Evolutionary conservation across 2,888 invertebrate genomes (phyloP), one percentile per base, ranked within the genome.

Genomic region (Fabriciana adippe): DNA sequence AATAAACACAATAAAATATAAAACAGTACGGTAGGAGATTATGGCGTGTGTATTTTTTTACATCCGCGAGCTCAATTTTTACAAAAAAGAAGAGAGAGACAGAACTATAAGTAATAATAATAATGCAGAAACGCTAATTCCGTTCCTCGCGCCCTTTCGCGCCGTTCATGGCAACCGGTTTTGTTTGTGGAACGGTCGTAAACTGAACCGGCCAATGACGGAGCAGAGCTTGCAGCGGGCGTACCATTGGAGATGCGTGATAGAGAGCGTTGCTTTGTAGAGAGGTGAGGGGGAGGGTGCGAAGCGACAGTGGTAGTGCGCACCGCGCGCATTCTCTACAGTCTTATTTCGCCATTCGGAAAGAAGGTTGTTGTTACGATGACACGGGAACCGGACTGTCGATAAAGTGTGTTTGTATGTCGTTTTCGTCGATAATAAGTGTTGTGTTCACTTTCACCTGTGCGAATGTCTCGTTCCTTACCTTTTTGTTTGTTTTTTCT

Each of bases 341-440:
- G 90, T 91, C 85, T 87, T 87, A 87, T 90, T 91, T 89, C 85
- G 86, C 88, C 85, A 85, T 84, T 89, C 89, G 87, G 78, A 88
- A 86, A 87, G 90, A 89, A 90, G 91, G 90, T 89, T 91, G 90
- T 89, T 85, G 86, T 89, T 80, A 89, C 86, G 85, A 90, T 91
- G 91, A 90, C 85, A 85, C 90, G 87, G 87, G 86, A 85, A 81
- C 83, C 85, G 86, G 89, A 89, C 90, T 90, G 82, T 91, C 91
- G 91, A 90, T 92, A 91, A 90, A 91, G 92, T 92, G 92, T 92
- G 92, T 92, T 91, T 92, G 92, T 92, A 91, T 91, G 92, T 89
- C 91, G 92, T 91, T 90, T 90, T 90, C 90, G 89, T 91, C 91
- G 89, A 88, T 90, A 89, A 88, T 89, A 89, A 91, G 92, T 92